phyloP scores from a whole-genome alignment of 2,797 vertebrate genomes.

The Thamnophis elegans region DNA sequence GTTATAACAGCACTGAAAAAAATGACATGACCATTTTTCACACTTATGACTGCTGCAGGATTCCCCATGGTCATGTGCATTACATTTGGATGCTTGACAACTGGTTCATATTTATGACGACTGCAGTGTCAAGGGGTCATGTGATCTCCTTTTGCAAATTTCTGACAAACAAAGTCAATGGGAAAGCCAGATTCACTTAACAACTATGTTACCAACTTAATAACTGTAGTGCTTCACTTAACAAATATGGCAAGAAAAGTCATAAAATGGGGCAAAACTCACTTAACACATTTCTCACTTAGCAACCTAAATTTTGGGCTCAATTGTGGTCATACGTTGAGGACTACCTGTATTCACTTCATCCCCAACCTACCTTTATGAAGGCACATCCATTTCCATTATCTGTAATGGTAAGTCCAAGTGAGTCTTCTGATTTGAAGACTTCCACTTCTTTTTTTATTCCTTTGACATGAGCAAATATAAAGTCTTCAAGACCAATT shows the following conservation, averaged over 20 bases:
- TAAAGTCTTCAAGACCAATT: slow-evolving; percentile 95
- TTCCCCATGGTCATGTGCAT: not conserved
- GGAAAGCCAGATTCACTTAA: not conserved
- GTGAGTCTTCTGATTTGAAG: slow-evolving; percentile 85
- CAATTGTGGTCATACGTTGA: not conserved
- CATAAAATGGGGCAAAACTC: not conserved
- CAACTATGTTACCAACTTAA: not conserved
- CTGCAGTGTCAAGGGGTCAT: not conserved
- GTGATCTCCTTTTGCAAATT: not conserved
- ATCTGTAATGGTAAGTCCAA: slow-evolving; percentile 96
- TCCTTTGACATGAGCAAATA: slow-evolving; percentile 94
- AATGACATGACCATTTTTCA: not conserved
- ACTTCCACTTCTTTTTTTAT: slow-evolving; percentile 89
- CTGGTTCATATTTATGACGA: not conserved
- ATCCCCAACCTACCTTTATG: slow-evolving; percentile 84
- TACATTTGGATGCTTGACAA: not conserved
- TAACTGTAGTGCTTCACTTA: not conserved
- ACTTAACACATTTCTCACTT: not conserved
- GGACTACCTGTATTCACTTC: not conserved
- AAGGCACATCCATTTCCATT: slow-evolving; percentile 90
- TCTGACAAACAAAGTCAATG: not conserved
- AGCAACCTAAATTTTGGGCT: not conserved
- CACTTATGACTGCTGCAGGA: not conserved
- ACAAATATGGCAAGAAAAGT: not conserved
- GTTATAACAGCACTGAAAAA: not conserved